Evolutionary conservation across 2,888 invertebrate species (phyloP), one percentile per base, ranked within the genome.

Genomic region (Microplitis manilae): DNA sequence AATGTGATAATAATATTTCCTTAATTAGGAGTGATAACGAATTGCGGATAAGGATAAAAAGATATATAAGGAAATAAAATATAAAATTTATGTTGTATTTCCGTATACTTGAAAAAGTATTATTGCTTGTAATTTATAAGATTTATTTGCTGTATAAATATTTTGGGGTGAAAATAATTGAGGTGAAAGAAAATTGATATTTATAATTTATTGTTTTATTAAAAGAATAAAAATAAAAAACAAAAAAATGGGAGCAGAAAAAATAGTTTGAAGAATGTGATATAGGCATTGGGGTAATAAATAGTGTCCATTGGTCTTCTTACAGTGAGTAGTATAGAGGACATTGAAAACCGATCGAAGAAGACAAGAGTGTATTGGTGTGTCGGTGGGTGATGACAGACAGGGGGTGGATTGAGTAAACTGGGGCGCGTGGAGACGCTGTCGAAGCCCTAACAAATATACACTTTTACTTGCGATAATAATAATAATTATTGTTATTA

Each of bases 361-460:
- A 71, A 39, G 65, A 40, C 41, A 2, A 17, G 62, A 20, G 64
- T 75, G 74, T 68, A 30, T 41, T 40, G 68, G 65, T 50, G 9
- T 41, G 64, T 69, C 41, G n/a, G 17, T 67, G 13, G 40, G 62
- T 67, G 68, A 20, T 41, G 69, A 67, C 59, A 73, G 20, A 50
- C 17, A 64, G 59, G 64, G 69, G 77, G 73, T 68, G 67, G 73
- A 20, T 40, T 73, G 62, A 64, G 73, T 64, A 77, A 77, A 77
- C 77, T 77, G 69, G 77, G 73, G 50, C 77, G 62, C 64, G 61
- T 73, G 20, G 68, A 77, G 62, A 77, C 61, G 73, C 38, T 77
- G 77, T 69, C 73, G 77, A 77, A 73, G 73, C 77, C 73, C 68
- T 73, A 77, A 73, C 69, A 73, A 73, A 73, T 68, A 68, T 68